Evolutionary conservation across 2,888 invertebrate genomes (phyloP).

Genomic region (Mythimna ferrago): DNA sequence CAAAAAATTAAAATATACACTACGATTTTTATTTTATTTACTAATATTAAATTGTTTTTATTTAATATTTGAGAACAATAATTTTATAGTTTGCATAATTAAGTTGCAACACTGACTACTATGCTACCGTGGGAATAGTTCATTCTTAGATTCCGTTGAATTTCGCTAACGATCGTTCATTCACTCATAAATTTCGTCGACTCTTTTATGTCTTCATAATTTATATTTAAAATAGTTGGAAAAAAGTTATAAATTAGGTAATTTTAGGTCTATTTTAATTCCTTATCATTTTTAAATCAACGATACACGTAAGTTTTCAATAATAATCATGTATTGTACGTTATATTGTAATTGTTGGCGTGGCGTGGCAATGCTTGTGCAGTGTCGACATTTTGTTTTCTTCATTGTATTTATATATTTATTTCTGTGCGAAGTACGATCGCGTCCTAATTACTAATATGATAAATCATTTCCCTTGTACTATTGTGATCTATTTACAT

Average conservation of each 20-base stretch:
- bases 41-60: background rate
- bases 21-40: background rate
- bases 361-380: slow-evolving; percentile 86
- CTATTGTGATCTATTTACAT: slow-evolving; percentile 40
- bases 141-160: slow-evolving; percentile 59
- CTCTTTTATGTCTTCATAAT: slow-evolving; percentile 74
- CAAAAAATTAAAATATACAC: background rate
- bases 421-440: slow-evolving; percentile 68
- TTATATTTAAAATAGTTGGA: slow-evolving; percentile 78
- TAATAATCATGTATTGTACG: slow-evolving; percentile 56
- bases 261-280: slow-evolving; percentile 76
- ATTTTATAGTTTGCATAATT: slow-evolving; percentile 19
- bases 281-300: slow-evolving; percentile 74
- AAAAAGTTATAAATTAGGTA: slow-evolving; percentile 72
- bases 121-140: slow-evolving; percentile 56
- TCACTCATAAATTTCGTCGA: slow-evolving; percentile 78
- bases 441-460: slow-evolving; percentile 49
- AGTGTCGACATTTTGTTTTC: slow-evolving; percentile 89
- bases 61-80: background rate
- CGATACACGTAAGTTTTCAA: slow-evolving; percentile 80
- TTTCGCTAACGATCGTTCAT: slow-evolving; percentile 66
- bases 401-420: slow-evolving; percentile 85
- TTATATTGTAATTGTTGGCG: slow-evolving; percentile 66
- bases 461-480: slow-evolving; percentile 29
- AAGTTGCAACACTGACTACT: slow-evolving; percentile 60